These are phyloP conservation scores for Thaleichthys pacificus DNA, from an alignment of 2,797 vertebrate species.

Conservation along the genomic window DNA sequence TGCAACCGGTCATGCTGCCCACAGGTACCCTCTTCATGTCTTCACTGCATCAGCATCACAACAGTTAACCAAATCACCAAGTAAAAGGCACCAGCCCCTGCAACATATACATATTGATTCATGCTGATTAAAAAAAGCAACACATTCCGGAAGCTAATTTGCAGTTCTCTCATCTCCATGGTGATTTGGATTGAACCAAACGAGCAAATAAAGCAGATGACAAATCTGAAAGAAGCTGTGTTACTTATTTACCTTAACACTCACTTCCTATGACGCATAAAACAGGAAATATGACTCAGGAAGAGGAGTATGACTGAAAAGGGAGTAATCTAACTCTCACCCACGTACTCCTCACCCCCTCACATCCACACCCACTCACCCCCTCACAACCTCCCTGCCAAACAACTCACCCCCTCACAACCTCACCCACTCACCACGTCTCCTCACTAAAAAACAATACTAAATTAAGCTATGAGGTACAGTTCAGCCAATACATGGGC, in stretches of 20 bases:
- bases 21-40: constrained; percentile 7
- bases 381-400: too few species aligned
- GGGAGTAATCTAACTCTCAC: constrained; percentile 10
- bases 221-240: constrained; percentile 34
- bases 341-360: too few species aligned
- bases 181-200: constrained; percentile 41
- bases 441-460: too few species aligned
- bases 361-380: too few species aligned
- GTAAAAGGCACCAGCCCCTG: constrained; percentile 53
- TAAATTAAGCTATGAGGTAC: too few species aligned
- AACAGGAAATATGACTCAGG: constrained; percentile 32
- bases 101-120: constrained; percentile 37
- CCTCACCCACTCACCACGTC: too few species aligned
- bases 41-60: constrained; percentile 29
- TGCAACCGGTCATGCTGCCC: background rate
- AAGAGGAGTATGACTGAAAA: background rate
- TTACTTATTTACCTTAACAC: constrained; percentile 13
- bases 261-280: constrained; percentile 16
- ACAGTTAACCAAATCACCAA: constrained; percentile 23
- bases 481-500: too few species aligned
- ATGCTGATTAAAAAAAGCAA: constrained; percentile 51
- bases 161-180: constrained; percentile 56
- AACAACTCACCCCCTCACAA: too few species aligned
- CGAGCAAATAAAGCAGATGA: constrained; percentile 44
- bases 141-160: constrained; percentile 52